phyloP scores from a whole-genome alignment of 2,888 invertebrate species.

The Habrosyne pyritoides region DNA sequence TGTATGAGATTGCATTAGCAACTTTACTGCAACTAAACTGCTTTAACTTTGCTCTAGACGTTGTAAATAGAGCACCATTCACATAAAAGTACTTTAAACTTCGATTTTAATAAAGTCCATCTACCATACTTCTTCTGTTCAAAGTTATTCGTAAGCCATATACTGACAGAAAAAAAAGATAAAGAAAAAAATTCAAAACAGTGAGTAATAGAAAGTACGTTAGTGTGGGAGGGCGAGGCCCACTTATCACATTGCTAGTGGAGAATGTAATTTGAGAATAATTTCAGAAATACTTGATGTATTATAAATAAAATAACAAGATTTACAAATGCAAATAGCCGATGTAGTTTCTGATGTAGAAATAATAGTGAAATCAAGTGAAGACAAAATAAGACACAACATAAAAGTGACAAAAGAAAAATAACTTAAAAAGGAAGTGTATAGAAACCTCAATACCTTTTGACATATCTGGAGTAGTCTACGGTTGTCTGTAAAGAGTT shows the following conservation, averaged over 20 bases:
- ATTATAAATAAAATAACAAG: not conserved
- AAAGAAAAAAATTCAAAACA: not conserved
- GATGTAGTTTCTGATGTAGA: not conserved
- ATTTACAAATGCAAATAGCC: not conserved
- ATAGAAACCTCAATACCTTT: constrained; percentile 76
- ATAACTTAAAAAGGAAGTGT: not conserved
- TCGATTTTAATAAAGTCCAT: no score
- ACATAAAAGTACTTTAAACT: no score
- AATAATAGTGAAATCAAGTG: not conserved
- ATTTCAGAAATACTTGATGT: not conserved
- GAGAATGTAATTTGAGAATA: constrained; percentile 2
- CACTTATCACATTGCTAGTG: not conserved
- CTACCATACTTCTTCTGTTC: no score
- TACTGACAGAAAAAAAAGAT: not conserved
- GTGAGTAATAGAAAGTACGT: constrained; percentile 1
- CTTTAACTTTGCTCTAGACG: no score
- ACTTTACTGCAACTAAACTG: no score
- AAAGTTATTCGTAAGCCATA: not conserved
- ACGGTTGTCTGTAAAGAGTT: constrained; percentile 86
- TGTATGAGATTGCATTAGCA: no score
- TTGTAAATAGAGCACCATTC: no score
- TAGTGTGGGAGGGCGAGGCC: not conserved
- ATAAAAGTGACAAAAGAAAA: not conserved
- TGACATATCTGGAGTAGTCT: constrained; percentile 95
- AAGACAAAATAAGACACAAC: not conserved